phyloP scores from a whole-genome alignment of 2,888 invertebrate species.

The Copidosoma aretas region DNA sequence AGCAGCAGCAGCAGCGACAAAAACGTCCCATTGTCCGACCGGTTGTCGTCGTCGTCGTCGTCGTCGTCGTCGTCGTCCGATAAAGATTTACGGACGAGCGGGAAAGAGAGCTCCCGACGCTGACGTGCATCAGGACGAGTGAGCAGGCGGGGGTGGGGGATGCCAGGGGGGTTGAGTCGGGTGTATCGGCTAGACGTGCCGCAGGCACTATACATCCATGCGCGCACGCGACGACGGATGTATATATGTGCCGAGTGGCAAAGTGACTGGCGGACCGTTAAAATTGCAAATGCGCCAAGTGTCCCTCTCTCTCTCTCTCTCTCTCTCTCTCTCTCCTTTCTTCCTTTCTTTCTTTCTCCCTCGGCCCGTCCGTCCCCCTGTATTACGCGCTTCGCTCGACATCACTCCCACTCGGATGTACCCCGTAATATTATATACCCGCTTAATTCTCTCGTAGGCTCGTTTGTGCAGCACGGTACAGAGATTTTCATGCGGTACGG shows the following conservation, averaged over 20 bases:
- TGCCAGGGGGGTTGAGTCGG: too few relatives aligned
- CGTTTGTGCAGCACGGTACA: too few relatives aligned
- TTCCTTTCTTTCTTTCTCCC: background rate
- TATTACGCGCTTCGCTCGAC: background rate
- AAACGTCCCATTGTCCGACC: conserved; percentile 51
- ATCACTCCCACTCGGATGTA: too few relatives aligned
- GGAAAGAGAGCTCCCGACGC: conserved; percentile 18
- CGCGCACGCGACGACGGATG: conserved; percentile 21
- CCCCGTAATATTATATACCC: too few relatives aligned
- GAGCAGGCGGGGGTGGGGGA: conserved; percentile 13
- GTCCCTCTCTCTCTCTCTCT: background rate
- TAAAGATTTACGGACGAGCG: conserved; percentile 51
- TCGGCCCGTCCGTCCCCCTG: background rate
- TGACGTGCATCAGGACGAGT: conserved; percentile 38
- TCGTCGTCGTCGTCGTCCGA: conserved; percentile 45
- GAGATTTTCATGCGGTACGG: too few relatives aligned
- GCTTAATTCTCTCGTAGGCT: too few relatives aligned
- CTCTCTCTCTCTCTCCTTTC: conserved; percentile 9
- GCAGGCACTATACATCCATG: conserved; percentile 4
- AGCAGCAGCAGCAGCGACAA: conserved; percentile 51
- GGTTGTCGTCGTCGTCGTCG: conserved; percentile 43
- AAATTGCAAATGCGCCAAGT: conserved; percentile 47
- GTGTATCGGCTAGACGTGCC: too few relatives aligned
- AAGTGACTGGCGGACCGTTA: conserved; percentile 44
- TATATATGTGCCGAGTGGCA: conserved; percentile 22